These are phyloP conservation scores for Sciurus niger DNA, from an alignment of 2,113 vertebrate species.

Conservation along the genomic window DNA sequence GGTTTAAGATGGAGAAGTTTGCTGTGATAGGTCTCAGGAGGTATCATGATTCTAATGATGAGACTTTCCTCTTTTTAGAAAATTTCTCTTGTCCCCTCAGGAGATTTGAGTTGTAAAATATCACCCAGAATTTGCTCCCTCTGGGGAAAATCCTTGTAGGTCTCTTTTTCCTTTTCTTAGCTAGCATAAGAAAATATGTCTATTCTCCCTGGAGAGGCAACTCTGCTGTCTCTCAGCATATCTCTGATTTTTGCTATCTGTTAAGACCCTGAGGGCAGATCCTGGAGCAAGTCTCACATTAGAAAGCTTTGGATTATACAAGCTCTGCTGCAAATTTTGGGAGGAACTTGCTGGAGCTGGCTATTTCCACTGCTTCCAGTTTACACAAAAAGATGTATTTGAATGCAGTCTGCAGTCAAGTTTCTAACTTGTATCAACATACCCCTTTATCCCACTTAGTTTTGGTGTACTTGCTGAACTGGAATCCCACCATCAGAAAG, in stretches of 20 bases:
- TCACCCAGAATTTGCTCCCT: neutral
- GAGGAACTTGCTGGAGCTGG: neutral
- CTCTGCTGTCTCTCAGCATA: neutral
- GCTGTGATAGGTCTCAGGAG: neutral
- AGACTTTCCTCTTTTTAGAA: neutral
- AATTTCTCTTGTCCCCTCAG: neutral
- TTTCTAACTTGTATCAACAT: constrained; percentile 10
- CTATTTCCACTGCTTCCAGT: neutral
- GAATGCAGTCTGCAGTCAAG: neutral
- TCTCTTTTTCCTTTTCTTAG: neutral
- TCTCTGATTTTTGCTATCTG: neutral
- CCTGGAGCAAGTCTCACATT: neutral
- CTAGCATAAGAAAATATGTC: neutral
- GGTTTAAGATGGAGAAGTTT: neutral
- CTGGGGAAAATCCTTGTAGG: neutral
- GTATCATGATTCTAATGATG: neutral
- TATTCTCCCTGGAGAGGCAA: neutral
- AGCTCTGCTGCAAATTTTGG: neutral
- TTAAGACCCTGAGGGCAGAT: neutral
- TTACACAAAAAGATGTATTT: neutral
- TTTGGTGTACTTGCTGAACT: neutral
- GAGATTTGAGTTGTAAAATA: neutral
- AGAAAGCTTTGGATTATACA: too few species aligned
- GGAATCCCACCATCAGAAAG: neutral
- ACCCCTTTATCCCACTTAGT: neutral